Base-by-base conservation (phyloP, 2,797 vertebrate species). In the Zalophus californianus region DNA sequence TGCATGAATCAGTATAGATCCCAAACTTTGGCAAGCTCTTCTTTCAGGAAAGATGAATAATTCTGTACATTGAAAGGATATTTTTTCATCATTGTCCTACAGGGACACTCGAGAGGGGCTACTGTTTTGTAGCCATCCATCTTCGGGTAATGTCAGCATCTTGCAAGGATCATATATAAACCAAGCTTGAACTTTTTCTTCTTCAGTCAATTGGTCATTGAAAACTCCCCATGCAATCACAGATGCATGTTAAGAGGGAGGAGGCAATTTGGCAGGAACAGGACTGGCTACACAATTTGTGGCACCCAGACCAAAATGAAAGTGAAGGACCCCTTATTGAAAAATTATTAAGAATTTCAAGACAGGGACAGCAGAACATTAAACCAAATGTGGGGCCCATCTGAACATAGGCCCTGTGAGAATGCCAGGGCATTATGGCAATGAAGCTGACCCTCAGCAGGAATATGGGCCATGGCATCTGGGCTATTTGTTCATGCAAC, bases 281-380 rank as follows among this genome's bases (percentile, higher is more conserved):
- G 35, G 50, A 91, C 54, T 77, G 32, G 29, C 48, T 91, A 48
- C 18, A n/a, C 48, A 54, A 78, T 84, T 85, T 64, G 38, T 84
- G 62, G 62, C 88, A 8, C 35, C 29, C 15, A 18, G n/a, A 82
- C 20, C 11, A 92, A 91, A 79, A 54, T n/a, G 29, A 96, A 96
- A 89, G 72, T 14, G 14, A 88, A 88, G 18, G 15, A 3, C 12
- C 44, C 12, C 9, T 64, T 77, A 20, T 50, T 88, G 15, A 48
- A 85, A 94, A 90, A 62, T 66, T 9, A 77, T 6, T 68, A 68
- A 90, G 3, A 44, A 32, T 86, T 85, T 97, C 50, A 92, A 88
- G 60, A 93, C 0, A 16, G 52, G 72, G 32, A 64, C 10, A 91
- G 18, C 0, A 58, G 66, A 82, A 25, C 21, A n/a, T 62, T 68